These are phyloP conservation scores for Ectemnius lituratus DNA, from an alignment of 2,888 invertebrate genomes.

Conservation along the genomic window DNA sequence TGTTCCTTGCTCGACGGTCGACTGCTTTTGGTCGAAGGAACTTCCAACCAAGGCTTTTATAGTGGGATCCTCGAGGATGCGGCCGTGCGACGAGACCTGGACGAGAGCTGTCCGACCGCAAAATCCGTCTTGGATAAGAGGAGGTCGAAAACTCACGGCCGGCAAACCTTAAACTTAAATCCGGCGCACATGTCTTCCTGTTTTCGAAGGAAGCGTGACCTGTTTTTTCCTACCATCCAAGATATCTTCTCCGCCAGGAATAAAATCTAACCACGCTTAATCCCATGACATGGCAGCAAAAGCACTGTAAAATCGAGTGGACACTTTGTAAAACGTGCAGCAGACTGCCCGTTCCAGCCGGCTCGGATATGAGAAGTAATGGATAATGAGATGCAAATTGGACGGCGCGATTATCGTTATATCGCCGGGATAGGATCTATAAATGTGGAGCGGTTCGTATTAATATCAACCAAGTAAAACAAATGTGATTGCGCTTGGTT, in stretches of 20 bases:
- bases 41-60: constrained; percentile 25
- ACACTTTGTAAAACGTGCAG: no score
- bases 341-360: no score
- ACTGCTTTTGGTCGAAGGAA: neutral
- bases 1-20: neutral
- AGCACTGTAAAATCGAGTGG: no score
- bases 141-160: constrained; percentile 3
- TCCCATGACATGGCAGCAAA: no score
- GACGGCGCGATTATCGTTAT: neutral
- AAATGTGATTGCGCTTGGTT: neutral
- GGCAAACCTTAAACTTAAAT: neutral
- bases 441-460: neutral
- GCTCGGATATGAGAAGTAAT: neutral
- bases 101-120: constrained; percentile 41
- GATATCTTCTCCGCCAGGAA: no score
- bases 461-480: neutral
- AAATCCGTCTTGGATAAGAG: constrained; percentile 31
- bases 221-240: no score
- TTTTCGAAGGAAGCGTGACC: constrained; percentile 41
- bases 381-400: constrained; percentile 2
- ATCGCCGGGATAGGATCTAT: no score
- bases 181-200: constrained; percentile 40
- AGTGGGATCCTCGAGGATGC: constrained; percentile 34
- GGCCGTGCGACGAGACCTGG: constrained; percentile 16
- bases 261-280: no score